Percentiles rank a stretch among this genome's conserved stretches.
phyloP scores from a whole-genome alignment of 2,113 vertebrate genomes.

The Stigmatopora nigra region DNA sequence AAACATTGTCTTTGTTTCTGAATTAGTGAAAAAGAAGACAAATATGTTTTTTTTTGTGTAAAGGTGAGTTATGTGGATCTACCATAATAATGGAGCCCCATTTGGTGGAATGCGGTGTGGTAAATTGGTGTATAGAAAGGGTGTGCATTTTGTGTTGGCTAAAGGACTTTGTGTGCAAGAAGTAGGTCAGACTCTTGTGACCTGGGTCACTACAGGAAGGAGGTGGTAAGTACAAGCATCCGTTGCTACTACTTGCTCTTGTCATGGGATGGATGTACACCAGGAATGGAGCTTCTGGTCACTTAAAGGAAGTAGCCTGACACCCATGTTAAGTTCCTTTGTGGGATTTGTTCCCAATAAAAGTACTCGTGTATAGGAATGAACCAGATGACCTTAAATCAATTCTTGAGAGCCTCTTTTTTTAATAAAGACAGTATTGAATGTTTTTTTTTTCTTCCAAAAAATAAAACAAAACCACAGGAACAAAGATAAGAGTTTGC shows the following conservation, averaged over 20 bases:
- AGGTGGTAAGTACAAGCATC: slow-evolving; percentile 57
- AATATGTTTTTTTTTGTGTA: background rate
- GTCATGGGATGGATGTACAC: background rate
- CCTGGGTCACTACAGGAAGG: slow-evolving; percentile 64
- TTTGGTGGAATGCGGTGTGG: slow-evolving; percentile 20
- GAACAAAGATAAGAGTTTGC: background rate
- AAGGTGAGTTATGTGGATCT: background rate
- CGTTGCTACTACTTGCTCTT: slow-evolving; percentile 16
- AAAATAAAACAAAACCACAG: background rate
- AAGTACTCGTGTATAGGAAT: background rate
- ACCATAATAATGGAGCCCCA: background rate
- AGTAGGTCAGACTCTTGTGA: slow-evolving; percentile 49
- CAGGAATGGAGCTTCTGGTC: background rate
- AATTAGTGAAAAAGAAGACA: background rate
- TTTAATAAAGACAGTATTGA: background rate
- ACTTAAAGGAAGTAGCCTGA: background rate
- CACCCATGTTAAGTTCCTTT: background rate
- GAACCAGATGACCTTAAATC: background rate
- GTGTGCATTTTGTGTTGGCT: slow-evolving; percentile 33
- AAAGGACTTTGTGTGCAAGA: slow-evolving; percentile 42
- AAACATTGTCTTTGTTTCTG: too few relatives aligned
- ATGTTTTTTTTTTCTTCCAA: background rate
- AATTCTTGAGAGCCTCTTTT: background rate
- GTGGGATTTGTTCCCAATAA: background rate
- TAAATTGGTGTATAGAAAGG: slow-evolving; percentile 48